Conservation (phyloP, 1,140 invertebrate genomes). For the Musca vetustissima region DNA sequence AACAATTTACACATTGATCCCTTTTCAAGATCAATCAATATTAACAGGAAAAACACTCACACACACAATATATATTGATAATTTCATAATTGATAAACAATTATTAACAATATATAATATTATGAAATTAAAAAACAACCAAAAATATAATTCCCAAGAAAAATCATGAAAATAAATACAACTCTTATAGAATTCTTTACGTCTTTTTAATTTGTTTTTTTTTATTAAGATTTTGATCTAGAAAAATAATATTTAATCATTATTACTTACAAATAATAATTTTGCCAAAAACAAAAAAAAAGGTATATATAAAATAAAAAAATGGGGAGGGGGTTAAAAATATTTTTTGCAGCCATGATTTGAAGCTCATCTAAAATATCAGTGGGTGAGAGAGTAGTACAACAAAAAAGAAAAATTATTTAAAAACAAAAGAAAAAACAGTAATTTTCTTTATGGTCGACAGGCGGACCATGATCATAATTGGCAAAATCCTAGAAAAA, state of each 20-base stretch:
- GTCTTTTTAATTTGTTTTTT: slow-evolving; percentile 5
- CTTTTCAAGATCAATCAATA: too few species aligned
- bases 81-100: background rate
- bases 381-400: too few species aligned
- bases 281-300: too few species aligned
- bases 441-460: too few species aligned
- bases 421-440: too few species aligned
- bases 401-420: too few species aligned
- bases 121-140: background rate
- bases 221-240: slow-evolving; percentile 10
- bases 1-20: too few species aligned
- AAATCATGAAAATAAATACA: slow-evolving; percentile 7
- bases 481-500: too few species aligned
- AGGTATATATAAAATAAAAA: slow-evolving; percentile 1
- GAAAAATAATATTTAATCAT: slow-evolving; percentile 15
- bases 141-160: background rate
- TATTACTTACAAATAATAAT: slow-evolving; percentile 4
- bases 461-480: too few species aligned
- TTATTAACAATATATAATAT: background rate
- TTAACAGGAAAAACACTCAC: background rate
- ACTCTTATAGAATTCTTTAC: slow-evolving; percentile 15
- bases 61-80: slow-evolving; percentile 6
- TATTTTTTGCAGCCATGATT: background rate
- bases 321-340: background rate
- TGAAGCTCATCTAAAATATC: too few species aligned